A percentile compares a stretch with the other conserved stretches of the same genome.
Conservation (phyloP, 2,113 vertebrate species). For the Catagonus wagneri region DNA sequence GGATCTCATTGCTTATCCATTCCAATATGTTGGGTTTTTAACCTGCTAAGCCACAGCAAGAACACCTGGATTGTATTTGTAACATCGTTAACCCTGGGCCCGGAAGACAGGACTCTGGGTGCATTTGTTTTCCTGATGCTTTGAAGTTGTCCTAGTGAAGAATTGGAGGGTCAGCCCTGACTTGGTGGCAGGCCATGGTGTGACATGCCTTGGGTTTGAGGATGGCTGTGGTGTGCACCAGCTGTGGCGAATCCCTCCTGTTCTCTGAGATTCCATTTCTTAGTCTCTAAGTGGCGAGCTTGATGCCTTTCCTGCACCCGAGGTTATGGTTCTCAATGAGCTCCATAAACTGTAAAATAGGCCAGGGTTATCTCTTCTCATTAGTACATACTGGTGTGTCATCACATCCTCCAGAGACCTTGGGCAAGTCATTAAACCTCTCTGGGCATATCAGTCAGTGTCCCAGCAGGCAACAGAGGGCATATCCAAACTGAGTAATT, state of each 20-base stretch:
- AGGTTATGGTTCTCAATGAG: not conserved
- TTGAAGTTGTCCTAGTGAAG: not conserved
- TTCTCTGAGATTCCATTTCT: constrained; percentile 28
- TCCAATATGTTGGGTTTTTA: too few relatives aligned
- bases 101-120: not conserved
- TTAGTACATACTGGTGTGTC: not conserved
- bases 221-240: not conserved
- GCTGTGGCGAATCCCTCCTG: not conserved
- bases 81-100: not conserved
- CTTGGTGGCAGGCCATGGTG: not conserved
- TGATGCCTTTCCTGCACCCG: not conserved
- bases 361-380: not conserved
- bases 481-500: not conserved
- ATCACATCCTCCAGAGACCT: constrained; percentile 41
- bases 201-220: not conserved
- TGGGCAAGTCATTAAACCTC: constrained; percentile 19
- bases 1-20: too few relatives aligned
- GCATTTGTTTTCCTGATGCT: not conserved
- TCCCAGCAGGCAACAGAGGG: constrained; percentile 53
- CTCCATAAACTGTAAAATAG: constrained; percentile 19
- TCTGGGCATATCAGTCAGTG: not conserved
- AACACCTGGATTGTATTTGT: not conserved
- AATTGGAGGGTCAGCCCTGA: not conserved
- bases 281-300: not conserved
- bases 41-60: too few relatives aligned